Percentiles rank a stretch among this genome's conserved stretches.
Evolutionary conservation across 2,797 vertebrate genomes (phyloP).

Genomic region (Anguilla anguilla): DNA sequence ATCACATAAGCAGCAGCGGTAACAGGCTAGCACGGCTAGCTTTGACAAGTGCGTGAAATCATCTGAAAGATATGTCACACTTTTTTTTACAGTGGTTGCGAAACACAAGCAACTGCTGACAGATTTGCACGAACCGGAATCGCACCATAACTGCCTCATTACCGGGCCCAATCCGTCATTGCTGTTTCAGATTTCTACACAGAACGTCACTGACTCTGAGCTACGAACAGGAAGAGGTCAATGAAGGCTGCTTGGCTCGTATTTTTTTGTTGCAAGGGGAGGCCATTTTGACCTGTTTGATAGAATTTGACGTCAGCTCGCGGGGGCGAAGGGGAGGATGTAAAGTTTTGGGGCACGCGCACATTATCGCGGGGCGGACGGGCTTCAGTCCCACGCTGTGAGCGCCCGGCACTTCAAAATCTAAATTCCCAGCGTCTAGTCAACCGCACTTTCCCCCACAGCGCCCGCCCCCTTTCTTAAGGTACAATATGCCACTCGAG

Average conservation of each 20-base stretch:
- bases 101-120: neutral
- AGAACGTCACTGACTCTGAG: neutral
- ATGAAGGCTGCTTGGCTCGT: neutral
- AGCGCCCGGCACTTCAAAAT: neutral
- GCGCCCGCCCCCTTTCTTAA: neutral
- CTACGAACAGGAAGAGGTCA: neutral
- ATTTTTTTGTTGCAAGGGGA: neutral
- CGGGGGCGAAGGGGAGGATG: neutral
- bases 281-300: neutral
- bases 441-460: neutral
- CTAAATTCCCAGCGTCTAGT: neutral
- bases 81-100: constrained; percentile 2
- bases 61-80: constrained; percentile 46
- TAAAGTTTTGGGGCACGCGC: neutral
- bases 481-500: constrained; percentile 19
- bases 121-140: neutral
- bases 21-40: constrained; percentile 31
- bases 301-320: neutral
- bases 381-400: neutral
- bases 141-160: neutral
- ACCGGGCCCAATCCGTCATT: neutral
- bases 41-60: constrained; percentile 43
- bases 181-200: neutral
- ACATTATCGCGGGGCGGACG: neutral
- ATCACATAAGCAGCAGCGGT: constrained; percentile 44